Evolutionary conservation across 2,888 invertebrate species (phyloP), one percentile per base, ranked within the genome.

Genomic region (Sceliomorpha sp.): DNA sequence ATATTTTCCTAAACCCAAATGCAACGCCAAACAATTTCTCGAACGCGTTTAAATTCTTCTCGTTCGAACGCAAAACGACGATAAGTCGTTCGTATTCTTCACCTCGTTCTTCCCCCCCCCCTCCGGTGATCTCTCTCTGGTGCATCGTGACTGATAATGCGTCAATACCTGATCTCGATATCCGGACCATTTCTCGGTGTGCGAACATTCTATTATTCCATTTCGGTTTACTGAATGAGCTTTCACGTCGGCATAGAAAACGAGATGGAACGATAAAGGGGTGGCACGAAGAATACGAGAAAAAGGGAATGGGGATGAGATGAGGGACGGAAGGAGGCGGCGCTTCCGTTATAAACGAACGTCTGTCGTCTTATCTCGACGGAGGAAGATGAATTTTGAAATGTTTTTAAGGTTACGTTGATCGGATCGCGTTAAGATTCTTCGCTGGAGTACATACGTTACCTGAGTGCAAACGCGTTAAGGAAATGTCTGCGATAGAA

Each of bases 141-240:
- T 50, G 64, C 56, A 56, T 64, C 50, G 42, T 63, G 72, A 69
- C 60, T 72, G 75, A 77, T 74, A 73, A 70, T 62, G 40, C 59
- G 71, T 70, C 62, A 73, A 67, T 63, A 70, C 63, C 48, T 67
- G 70, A 77, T 75, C 73, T 53, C 68, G 70, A 73, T 78, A 77
- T 74, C 70, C 72, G 67, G 59, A 44, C 70, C 69, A 70, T 73
- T 75, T 73, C 72, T 73, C 67, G 62, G 58, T 63, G 66, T 44
- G 58, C 76, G 58, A 76, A 60, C 70, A 72, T 67, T 77, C 70
- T 73, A 76, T 78, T 77, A 78, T 76, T 74, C 76, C 74, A 74
- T 74, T 70, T 74, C 70, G 73, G 60, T 74, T 73, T 76, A 59
- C 71, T 69, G 60, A 68, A 59, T 45, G 63, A 58, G 40, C 29